Conservation (phyloP, 2,888 invertebrate species). For the Acleris sparsana region DNA sequence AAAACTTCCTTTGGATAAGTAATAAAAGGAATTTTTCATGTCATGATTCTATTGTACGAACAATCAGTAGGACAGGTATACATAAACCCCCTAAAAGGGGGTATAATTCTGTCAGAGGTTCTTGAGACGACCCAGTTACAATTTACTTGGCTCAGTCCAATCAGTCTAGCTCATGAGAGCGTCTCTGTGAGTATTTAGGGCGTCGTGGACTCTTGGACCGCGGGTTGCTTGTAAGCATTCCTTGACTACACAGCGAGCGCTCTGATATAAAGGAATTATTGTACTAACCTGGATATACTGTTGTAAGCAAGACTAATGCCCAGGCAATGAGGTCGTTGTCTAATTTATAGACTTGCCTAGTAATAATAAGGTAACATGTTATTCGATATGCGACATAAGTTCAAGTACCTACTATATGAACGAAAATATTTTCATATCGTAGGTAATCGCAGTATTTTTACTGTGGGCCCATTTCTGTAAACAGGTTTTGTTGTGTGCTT, state of each 20-base stretch:
- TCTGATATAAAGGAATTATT: slow-evolving; percentile 10
- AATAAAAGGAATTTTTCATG: no score
- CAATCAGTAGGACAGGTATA: not conserved
- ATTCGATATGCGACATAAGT: no score
- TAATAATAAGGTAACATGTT: no score
- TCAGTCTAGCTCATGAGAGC: slow-evolving; percentile 3
- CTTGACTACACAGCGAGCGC: slow-evolving; percentile 5
- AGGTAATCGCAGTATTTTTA: no score
- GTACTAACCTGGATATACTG: not conserved
- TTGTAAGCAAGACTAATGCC: not conserved
- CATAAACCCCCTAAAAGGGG: no score
- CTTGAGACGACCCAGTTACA: not conserved
- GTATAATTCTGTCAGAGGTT: not conserved
- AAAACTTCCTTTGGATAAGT: no score
- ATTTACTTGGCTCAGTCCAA: slow-evolving; percentile 1
- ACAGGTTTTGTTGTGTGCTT: no score
- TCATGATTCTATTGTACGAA: no score
- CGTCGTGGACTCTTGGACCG: slow-evolving; percentile 15
- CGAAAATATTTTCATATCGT: no score
- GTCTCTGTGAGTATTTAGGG: slow-evolving; percentile 13
- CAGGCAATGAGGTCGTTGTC: not conserved
- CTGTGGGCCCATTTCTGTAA: no score
- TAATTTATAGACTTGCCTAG: not conserved
- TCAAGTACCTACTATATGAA: no score
- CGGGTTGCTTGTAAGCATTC: slow-evolving; percentile 6